Evolutionary conservation across 2,113 vertebrate species (phyloP), one percentile per base, ranked within the genome.

Genomic region (Podocnemis expansa): DNA sequence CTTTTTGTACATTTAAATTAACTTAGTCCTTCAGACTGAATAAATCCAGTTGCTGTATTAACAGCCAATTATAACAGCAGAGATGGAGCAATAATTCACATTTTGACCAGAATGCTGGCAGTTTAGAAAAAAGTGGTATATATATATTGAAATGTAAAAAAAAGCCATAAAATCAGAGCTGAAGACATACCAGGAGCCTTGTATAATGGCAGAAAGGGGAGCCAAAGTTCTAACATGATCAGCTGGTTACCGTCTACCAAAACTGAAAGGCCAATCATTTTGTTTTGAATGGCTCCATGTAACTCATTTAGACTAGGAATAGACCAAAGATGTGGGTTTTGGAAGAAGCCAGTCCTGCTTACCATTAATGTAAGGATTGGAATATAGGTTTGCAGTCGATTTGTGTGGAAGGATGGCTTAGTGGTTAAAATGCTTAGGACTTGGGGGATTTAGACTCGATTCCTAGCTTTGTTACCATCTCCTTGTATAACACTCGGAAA

Each of bases 1-100:
- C 83, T 97, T 94, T 98, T 97, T 97, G 96, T 97, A 97, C 96
- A 96, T 98, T 97, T 97, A 98, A 97, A 98, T 98, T 96, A 97
- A 97, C 96, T 96, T 93, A 94, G 87, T 78, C 96, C 97, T 96
- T 94, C 96, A 96, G 96, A 89, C 90, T 96, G 95, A 75, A 91
- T 96, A 79, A 96, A 97, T 92, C 95, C 89, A 34, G 16, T 86
- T 0, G 4, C 91, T 94, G 91, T 89, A 98, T 98, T 98, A 97
- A 94, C 97, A 97, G 98, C 96, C 98, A 98, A 97, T 98, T 98
- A 98, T 96, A 96, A 95, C 81, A 96, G 90, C 88, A 96, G 94
- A 96, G 94, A 97, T 94, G 90, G 97, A 97, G 96, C 87, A 96
- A 82, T 92, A 97, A 97, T 97, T 98, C 97, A 97, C 70, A 51